Percentiles rank a stretch among this genome's conserved stretches.
Conservation (phyloP, 2,888 invertebrate species). For the Spicauda simplicius region DNA sequence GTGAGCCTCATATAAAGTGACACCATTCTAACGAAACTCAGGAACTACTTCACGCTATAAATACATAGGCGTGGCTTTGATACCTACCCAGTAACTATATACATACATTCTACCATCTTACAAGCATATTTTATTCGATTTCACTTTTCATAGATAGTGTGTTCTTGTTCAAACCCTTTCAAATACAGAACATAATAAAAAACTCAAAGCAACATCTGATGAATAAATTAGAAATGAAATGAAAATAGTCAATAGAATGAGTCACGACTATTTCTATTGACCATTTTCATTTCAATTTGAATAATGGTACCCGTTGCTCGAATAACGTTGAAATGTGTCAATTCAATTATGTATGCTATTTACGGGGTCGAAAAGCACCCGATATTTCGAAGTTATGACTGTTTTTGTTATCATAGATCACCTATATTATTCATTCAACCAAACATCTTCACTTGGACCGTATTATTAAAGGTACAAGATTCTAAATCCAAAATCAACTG, state of each 20-base stretch:
- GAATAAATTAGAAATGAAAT: too few species aligned
- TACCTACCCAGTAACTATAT: too few species aligned
- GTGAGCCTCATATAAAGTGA: too few species aligned
- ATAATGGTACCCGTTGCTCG: slow-evolving; percentile 1
- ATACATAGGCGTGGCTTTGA: too few species aligned
- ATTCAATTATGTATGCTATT: slow-evolving; percentile 40
- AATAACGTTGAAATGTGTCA: slow-evolving; percentile 29
- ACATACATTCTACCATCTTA: too few species aligned
- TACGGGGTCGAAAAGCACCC: slow-evolving; percentile 37
- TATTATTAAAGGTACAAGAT: slow-evolving; percentile 36
- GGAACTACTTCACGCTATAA: too few species aligned
- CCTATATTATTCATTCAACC: slow-evolving; percentile 39
- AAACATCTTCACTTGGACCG: slow-evolving; percentile 22
- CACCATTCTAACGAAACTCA: too few species aligned
- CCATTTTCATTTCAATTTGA: neutral
- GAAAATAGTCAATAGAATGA: too few species aligned
- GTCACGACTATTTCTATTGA: neutral
- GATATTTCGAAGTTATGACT: slow-evolving; percentile 42
- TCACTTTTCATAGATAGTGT: too few species aligned
- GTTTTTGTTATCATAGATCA: slow-evolving; percentile 44
- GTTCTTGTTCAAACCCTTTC: too few species aligned
- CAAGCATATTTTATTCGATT: too few species aligned
- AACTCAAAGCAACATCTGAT: neutral
- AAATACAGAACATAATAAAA: too few species aligned
- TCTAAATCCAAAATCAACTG: slow-evolving; percentile 39